Percentiles rank a stretch among this genome's conserved stretches.
phyloP scores from a whole-genome alignment of 1,140 invertebrate species.

The Drosophila ohnishii region DNA sequence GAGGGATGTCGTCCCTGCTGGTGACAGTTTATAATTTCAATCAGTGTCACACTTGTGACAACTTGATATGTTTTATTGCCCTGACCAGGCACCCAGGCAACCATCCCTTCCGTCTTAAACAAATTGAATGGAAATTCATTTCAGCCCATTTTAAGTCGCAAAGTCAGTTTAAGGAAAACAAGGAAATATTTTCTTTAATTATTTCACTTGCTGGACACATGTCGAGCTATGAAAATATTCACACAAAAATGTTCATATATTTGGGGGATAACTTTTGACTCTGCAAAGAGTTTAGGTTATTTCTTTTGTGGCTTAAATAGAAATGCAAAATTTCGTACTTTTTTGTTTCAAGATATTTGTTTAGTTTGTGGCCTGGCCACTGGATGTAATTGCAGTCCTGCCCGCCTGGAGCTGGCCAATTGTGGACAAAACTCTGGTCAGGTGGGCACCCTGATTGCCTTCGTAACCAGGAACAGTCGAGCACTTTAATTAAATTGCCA shows the following conservation, averaged over 20 bases:
- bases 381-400: conserved; percentile 24
- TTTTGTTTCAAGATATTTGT: conserved; percentile 41
- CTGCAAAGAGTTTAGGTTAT: background rate
- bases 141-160: conserved; percentile 1
- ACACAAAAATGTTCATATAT: conserved; percentile 17
- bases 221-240: conserved; percentile 18
- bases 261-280: conserved; percentile 10
- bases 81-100: conserved; percentile 10
- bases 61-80: conserved; percentile 63
- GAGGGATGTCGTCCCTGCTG: conserved; percentile 34
- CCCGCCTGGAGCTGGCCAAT: conserved; percentile 21
- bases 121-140: conserved; percentile 39
- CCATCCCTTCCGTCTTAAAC: background rate
- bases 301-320: conserved; percentile 29
- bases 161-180: conserved; percentile 26
- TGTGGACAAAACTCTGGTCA: conserved; percentile 22
- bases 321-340: conserved; percentile 6
- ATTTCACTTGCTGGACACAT: conserved; percentile 40
- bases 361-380: conserved; percentile 46
- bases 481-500: conserved; percentile 38
- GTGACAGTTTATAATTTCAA: conserved; percentile 75
- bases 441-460: conserved; percentile 17
- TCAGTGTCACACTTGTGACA: conserved; percentile 69
- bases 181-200: conserved; percentile 66
- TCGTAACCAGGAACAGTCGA: conserved; percentile 22